A percentile compares a stretch with the other conserved stretches of the same genome.
Evolutionary conservation across 1,140 invertebrate genomes (phyloP).

Genomic region (Sinonovacula constricta): DNA sequence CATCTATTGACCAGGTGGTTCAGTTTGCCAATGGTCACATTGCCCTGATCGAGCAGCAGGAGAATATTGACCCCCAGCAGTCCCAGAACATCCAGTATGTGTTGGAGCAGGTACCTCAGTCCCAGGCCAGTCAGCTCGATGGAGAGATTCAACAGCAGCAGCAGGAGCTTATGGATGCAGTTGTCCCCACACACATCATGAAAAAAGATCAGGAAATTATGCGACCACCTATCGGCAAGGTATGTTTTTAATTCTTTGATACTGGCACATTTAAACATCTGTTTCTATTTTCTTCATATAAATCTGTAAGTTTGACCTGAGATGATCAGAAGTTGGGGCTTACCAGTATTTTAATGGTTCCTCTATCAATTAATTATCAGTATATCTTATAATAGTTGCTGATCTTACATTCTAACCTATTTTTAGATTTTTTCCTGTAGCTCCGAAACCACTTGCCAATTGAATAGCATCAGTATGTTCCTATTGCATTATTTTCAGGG

Average conservation of each 20-base stretch:
- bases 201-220: slow-evolving; percentile 46
- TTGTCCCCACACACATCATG: slow-evolving; percentile 14
- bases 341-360: too few species aligned
- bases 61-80: slow-evolving; percentile 67
- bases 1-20: slow-evolving; percentile 44
- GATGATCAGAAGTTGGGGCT: too few species aligned
- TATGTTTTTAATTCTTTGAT: slow-evolving; percentile 45
- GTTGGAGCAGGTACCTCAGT: slow-evolving; percentile 55
- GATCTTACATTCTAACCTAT: too few species aligned
- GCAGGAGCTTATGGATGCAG: slow-evolving; percentile 33
- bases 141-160: slow-evolving; percentile 52
- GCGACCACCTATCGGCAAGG: slow-evolving; percentile 72
- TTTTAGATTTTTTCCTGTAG: too few species aligned
- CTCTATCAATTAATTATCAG: too few species aligned
- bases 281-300: neutral
- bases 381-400: too few species aligned
- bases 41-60: slow-evolving; percentile 66
- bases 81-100: slow-evolving; percentile 53
- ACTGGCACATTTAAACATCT: neutral
- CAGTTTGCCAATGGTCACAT: slow-evolving; percentile 61
- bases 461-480: too few species aligned
- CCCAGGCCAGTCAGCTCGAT: slow-evolving; percentile 40
- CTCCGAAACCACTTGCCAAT: too few species aligned
- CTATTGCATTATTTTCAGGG: too few species aligned
- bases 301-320: too few species aligned